Evolutionary conservation across 2,888 invertebrate species (phyloP).

Genomic region (Tortricodes alternella): DNA sequence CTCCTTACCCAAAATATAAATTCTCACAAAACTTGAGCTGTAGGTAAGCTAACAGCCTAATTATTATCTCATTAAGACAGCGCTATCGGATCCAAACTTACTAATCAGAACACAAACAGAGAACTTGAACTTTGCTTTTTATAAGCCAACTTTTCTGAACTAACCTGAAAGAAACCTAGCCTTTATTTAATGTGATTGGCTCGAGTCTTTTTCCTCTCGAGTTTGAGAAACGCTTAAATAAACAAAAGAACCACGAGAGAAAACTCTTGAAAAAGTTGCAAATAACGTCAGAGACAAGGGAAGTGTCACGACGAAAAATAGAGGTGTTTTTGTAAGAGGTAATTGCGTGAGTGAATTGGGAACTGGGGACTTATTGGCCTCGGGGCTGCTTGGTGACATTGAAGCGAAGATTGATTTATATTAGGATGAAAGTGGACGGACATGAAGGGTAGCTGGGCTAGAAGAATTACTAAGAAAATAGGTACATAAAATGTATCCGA

Average conservation of each 20-base stretch:
- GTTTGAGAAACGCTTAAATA: background rate
- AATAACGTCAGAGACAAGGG: background rate
- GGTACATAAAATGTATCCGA: background rate
- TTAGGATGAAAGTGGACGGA: background rate
- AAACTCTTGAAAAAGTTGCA: background rate
- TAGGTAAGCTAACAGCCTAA: background rate
- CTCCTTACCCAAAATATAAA: background rate
- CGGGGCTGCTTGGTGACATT: constrained; percentile 10
- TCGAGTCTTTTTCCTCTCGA: background rate
- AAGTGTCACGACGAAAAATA: background rate
- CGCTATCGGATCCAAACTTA: background rate
- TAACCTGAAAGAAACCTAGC: background rate
- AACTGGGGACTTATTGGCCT: constrained; percentile 13
- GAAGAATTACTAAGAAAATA: background rate
- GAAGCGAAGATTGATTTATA: constrained; percentile 15
- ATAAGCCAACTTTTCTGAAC: background rate
- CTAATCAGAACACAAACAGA: constrained; percentile 1
- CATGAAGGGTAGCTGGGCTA: background rate
- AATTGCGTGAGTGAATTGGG: constrained; percentile 13
- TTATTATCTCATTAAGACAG: background rate
- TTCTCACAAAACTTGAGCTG: background rate
- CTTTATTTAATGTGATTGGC: background rate
- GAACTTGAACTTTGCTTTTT: background rate
- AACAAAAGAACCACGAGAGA: background rate
- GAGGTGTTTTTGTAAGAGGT: constrained; percentile 5